Percentiles rank a stretch among this genome's conserved stretches.
Conservation (phyloP, 2,113 vertebrate genomes). For the Albula glossodonta region DNA sequence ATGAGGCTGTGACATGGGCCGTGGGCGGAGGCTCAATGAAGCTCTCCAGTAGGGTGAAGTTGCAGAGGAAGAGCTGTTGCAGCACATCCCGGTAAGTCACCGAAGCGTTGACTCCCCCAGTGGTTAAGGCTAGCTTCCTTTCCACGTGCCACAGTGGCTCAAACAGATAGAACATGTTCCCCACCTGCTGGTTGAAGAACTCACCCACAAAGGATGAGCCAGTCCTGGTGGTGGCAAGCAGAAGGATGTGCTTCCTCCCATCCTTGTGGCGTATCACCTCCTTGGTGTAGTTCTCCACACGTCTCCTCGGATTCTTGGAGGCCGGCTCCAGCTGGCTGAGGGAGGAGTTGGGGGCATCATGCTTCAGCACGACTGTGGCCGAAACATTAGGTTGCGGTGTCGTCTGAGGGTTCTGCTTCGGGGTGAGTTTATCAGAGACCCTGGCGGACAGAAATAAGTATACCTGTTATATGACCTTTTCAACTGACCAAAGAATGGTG, state of each 20-base stretch:
- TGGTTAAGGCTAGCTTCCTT: conserved; percentile 71
- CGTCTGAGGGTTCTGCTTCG: conserved; percentile 74
- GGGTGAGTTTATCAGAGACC: conserved; percentile 85
- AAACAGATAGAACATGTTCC: conserved; percentile 91
- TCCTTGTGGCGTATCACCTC: conserved; percentile 44
- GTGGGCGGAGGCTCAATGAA: conserved; percentile 82
- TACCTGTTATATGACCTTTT: conserved; percentile 15
- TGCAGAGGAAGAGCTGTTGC: conserved; percentile 84
- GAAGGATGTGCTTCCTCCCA: conserved; percentile 79
- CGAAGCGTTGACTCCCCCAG: conserved; percentile 70
- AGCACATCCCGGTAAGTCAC: conserved; percentile 87
- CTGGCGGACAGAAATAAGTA: conserved; percentile 55
- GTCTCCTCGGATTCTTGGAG: conserved; percentile 66
- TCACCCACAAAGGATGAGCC: conserved; percentile 96
- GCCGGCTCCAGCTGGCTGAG: conserved; percentile 69
- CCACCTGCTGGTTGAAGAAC: conserved; percentile 93
- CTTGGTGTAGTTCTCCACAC: conserved; percentile 63
- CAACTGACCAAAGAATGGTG: background rate
- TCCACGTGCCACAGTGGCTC: conserved; percentile 95
- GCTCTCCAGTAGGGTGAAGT: conserved; percentile 85
- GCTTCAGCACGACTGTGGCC: conserved; percentile 42
- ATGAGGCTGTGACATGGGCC: conserved; percentile 78
- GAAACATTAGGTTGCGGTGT: conserved; percentile 65
- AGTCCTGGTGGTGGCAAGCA: conserved; percentile 90
- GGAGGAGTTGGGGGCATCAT: conserved; percentile 62